Evolutionary conservation across 1,140 invertebrate species (phyloP), one percentile per base, ranked within the genome.

Genomic region (Drosophila varians): DNA sequence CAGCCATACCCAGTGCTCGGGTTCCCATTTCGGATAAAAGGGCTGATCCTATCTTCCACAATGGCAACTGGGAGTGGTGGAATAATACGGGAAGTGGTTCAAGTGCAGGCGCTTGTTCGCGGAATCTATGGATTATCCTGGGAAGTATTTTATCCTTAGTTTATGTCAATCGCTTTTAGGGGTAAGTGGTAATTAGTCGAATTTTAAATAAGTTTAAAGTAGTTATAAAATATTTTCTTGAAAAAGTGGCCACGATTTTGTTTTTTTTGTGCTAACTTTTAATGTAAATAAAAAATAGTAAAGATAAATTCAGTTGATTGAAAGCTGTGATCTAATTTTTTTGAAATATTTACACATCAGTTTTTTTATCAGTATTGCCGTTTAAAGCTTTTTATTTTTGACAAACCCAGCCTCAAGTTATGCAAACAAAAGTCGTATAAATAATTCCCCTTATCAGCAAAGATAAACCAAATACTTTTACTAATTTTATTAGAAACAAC

Each of bases 1-100:
- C 47, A 6, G 78, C 78, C 1, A 16, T 69, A 5, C 21, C 45
- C 3, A 82, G 68, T 21, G 84, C 68, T 11, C 46, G 77, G 14
- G 66, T 73, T 4, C 40, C 62, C n/a, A 5, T 3, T 7, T 47
- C 71, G 11, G 78, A 83, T 57, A 21, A 47, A 4, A n/a, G 65
- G 6, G 31, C 66, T 0, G 57, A 90, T 78, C 88, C 88, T 0
- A 40, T 51, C 0, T 34, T 76, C 3, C 77, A 86, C 47, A 62
- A 52, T 4, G 74, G 74, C 46, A 73, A 61, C 28, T 90, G 88
- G 88, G 60, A 88, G 21, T 90, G 88, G 88, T 90, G 88, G 88
- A 77, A 86, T 25, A 55, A 60, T 9, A 77, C 68, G 18, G n/a
- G 36, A 16, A 28, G 46, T 0, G 43, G n/a, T 11, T 64, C 65